Evolutionary conservation across 2,797 vertebrate genomes (phyloP).

Genomic region (Sebastes trivittatus): DNA sequence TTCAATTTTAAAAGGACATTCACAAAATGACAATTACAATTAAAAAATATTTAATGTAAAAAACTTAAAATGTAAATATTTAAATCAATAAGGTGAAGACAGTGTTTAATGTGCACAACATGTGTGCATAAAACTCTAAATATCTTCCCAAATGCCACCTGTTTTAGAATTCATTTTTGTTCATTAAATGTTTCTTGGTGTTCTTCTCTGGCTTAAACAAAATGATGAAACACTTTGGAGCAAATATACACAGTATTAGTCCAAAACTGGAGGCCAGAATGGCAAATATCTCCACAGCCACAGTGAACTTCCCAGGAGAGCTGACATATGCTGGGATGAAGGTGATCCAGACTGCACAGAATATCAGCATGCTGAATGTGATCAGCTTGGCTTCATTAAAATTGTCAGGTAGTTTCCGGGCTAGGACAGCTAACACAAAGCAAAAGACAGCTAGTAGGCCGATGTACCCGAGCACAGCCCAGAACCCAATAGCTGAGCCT

Average conservation of each 20-base stretch:
- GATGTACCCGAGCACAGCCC: neutral
- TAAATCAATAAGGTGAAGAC: neutral
- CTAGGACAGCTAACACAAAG: conserved; percentile 61
- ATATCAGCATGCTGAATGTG: conserved; percentile 80
- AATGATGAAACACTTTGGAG: conserved; percentile 77
- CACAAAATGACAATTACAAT: neutral
- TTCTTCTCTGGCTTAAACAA: conserved; percentile 74
- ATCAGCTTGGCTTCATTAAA: conserved; percentile 78
- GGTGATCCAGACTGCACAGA: conserved; percentile 77
- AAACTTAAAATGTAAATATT: neutral
- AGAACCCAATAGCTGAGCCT: neutral
- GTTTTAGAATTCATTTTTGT: conserved; percentile 34
- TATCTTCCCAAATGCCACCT: neutral
- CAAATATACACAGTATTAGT: conserved; percentile 60
- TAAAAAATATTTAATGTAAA: neutral
- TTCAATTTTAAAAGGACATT: neutral
- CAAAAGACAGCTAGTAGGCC: neutral
- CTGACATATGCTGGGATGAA: conserved; percentile 79
- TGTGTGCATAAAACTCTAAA: too few species aligned
- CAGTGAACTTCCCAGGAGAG: conserved; percentile 77
- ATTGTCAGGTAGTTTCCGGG: conserved; percentile 72
- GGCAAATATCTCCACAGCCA: conserved; percentile 79
- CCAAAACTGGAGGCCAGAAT: conserved; percentile 78
- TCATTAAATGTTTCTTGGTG: conserved; percentile 76
- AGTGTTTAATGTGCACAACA: too few species aligned